These are phyloP conservation scores for Haemorhous mexicanus DNA, from an alignment of 2,113 vertebrate species.

Conservation along the genomic window DNA sequence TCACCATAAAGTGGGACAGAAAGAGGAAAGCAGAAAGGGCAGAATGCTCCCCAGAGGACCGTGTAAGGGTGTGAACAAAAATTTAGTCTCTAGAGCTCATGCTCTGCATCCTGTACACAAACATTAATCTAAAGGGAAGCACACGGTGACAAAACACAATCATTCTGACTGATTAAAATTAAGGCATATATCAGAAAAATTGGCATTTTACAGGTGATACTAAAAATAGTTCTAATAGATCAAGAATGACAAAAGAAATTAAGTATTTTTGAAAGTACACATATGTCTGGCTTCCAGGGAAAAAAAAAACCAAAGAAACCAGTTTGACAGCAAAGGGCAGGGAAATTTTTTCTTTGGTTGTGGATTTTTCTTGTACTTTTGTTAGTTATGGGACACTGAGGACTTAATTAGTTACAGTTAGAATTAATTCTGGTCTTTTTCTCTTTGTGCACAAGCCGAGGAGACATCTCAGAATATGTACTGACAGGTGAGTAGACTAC, in stretches of 20 bases:
- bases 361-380: not conserved
- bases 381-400: not conserved
- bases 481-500: not conserved
- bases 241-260: not conserved
- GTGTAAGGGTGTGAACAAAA: not conserved
- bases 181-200: not conserved
- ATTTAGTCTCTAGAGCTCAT: not conserved
- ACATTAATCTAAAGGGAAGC: not conserved
- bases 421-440: not conserved
- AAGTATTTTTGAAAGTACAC: not conserved
- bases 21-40: not conserved
- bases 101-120: not conserved
- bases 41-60: not conserved
- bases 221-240: not conserved
- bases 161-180: not conserved
- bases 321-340: not conserved
- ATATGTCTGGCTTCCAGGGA: not conserved
- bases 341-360: not conserved
- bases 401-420: not conserved
- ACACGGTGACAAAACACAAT: rapidly evolving
- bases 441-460: not conserved
- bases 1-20: not conserved
- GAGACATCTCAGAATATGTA: not conserved
- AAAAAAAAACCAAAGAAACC: not conserved
- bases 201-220: not conserved